Evolutionary conservation across 1,140 invertebrate genomes (phyloP).

Genomic region (Drosophila arizonae): DNA sequence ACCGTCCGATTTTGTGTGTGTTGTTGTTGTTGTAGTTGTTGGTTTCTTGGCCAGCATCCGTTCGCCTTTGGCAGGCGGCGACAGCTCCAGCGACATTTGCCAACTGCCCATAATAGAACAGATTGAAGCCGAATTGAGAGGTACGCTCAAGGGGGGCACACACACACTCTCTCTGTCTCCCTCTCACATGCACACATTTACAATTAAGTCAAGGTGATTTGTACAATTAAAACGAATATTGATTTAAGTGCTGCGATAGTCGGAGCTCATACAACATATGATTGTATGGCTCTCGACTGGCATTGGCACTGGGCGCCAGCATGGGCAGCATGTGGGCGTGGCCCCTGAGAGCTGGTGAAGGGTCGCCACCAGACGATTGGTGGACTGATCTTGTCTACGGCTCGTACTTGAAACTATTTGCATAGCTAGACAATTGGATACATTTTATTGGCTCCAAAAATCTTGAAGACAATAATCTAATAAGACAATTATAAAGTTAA

Average conservation of each 20-base stretch:
- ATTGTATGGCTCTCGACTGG: conserved; percentile 33
- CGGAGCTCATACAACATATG: conserved; percentile 34
- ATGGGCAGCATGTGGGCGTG: conserved; percentile 32
- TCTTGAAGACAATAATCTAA: background rate
- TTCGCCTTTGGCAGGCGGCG: conserved; percentile 56
- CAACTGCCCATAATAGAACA: conserved; percentile 71
- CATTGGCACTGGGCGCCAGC: conserved; percentile 15
- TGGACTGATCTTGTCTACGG: conserved; percentile 37
- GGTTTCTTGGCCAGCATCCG: conserved; percentile 40
- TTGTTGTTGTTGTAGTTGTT: background rate
- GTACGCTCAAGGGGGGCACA: conserved; percentile 34
- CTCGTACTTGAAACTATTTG: conserved; percentile 7
- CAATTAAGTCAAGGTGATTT: conserved; percentile 81
- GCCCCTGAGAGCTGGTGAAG: conserved; percentile 34
- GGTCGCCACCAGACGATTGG: conserved; percentile 30
- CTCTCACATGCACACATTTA: conserved; percentile 20
- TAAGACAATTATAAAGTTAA: background rate
- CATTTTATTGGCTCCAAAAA: background rate
- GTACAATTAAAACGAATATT: conserved; percentile 81
- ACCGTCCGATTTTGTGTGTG: conserved; percentile 16
- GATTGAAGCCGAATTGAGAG: conserved; percentile 65
- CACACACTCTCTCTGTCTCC: conserved; percentile 14
- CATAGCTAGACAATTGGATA: background rate
- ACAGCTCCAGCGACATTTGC: conserved; percentile 29
- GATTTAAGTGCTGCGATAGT: conserved; percentile 70